Evolutionary conservation across 2,797 vertebrate species (phyloP).

Genomic region (Labroides dimidiatus): DNA sequence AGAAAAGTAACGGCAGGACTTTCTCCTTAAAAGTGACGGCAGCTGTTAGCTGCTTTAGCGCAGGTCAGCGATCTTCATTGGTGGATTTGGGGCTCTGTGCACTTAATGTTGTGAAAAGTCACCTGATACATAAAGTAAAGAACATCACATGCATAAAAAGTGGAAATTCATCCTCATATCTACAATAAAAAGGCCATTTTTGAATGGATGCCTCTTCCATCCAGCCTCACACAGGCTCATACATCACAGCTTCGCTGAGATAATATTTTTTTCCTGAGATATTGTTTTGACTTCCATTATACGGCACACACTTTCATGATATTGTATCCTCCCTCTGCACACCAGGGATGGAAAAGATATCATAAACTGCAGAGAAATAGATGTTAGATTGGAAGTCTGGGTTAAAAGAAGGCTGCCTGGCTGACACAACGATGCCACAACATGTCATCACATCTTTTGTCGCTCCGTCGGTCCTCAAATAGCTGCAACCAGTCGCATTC

Average conservation of each 20-base stretch:
- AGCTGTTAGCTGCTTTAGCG: no score
- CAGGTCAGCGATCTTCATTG: no score
- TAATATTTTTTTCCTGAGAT: not conserved
- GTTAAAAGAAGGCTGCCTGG: conserved; percentile 12
- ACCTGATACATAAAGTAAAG: not conserved
- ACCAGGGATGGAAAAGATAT: conserved; percentile 24
- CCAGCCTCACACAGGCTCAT: not conserved
- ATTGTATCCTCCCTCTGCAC: conserved; percentile 12
- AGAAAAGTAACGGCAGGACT: no score
- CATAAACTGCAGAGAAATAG: conserved; percentile 21
- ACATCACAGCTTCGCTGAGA: not conserved
- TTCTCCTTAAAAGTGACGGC: not conserved
- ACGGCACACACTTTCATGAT: conserved; percentile 10
- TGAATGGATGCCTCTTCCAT: not conserved
- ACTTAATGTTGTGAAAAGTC: not conserved
- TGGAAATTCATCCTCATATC: conserved; percentile 8
- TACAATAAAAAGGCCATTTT: not conserved
- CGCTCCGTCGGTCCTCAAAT: conserved; percentile 23
- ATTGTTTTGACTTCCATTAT: conserved; percentile 10
- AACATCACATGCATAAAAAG: conserved; percentile 3
- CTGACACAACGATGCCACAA: conserved; percentile 20
- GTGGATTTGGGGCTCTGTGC: not conserved
- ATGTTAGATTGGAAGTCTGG: conserved; percentile 7
- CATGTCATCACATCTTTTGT: conserved; percentile 32
- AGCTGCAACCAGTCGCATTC: conserved; percentile 34